Evolutionary conservation across 2,797 vertebrate genomes (phyloP), one percentile per base, ranked within the genome.

Genomic region (Ctenopoma kingsleyae): DNA sequence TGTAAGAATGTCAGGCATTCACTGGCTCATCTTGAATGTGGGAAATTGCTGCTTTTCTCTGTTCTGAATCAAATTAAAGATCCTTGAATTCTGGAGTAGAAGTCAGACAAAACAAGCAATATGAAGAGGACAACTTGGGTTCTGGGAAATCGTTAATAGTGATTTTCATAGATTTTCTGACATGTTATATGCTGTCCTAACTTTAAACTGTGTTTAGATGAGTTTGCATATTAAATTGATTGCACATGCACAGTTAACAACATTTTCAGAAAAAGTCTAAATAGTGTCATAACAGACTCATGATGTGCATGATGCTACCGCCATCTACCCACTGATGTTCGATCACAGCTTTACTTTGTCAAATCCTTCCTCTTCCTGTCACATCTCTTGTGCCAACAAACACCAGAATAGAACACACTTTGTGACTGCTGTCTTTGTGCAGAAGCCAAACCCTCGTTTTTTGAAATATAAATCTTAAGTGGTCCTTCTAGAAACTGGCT

Each of bases 301-400:
- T 44, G 19, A 76, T 76, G 61, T 71, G 72, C 60, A 66, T 55
- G 57, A 64, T 76, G 36, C 65, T 78, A 23, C 68, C 65, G 56
- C 25, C 58, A 8, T 11, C 49, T 58, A 51, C 74, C 56, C 70
- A 85, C 71, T 75, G 67, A 83, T 77, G 69, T 66, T 74, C 44
- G n/a, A 74, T 83, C 61, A 27, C 51, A 66, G 82, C 67, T 68
- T 80, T 65, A 56, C 60, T 78, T 80, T 71, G 67, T 78, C 52
- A 82, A 60, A 82, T 83, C 49, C 56, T 25, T 67, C 62, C 53
- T 61, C 49, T 38, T 51, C 30, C 38, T 19, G 51, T 19, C 62
- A 66, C 22, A 55, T 68, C 67, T 81, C 38, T 38, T 6, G 43
- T 17, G 51, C 67, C 81, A 78, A 72, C 35, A 5, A 80, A 53